Evolutionary conservation across 1,140 invertebrate species (phyloP).

Genomic region (Parasteatoda tepidariorum): DNA sequence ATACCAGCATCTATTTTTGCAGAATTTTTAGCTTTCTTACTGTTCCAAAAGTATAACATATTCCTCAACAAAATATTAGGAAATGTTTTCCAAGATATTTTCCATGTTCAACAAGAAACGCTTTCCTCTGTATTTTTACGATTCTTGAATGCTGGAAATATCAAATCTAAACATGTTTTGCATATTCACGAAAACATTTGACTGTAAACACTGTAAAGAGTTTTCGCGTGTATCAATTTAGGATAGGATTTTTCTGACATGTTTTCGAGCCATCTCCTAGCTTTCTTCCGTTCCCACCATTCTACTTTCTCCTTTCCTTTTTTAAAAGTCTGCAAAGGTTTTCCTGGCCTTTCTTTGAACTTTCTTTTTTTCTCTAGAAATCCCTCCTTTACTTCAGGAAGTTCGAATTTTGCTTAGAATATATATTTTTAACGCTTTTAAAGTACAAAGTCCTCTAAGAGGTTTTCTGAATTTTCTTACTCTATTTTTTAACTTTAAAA

Average conservation of each 20-base stretch:
- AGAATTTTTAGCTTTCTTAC: no score
- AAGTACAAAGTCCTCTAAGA: not conserved
- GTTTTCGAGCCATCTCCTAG: not conserved
- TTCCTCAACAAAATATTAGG: no score
- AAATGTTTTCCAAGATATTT: not conserved
- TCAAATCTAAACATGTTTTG: constrained; percentile 28
- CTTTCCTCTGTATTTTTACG: not conserved
- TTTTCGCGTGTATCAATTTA: constrained; percentile 40
- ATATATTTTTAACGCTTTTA: not conserved
- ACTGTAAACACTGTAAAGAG: constrained; percentile 29
- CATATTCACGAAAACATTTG: constrained; percentile 38
- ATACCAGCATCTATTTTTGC: no score
- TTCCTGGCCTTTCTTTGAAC: no score
- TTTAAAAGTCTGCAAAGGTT: no score
- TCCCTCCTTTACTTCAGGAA: not conserved
- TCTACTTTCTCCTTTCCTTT: no score
- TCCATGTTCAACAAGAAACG: not conserved
- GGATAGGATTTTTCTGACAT: constrained; percentile 15
- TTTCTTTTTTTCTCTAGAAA: not conserved
- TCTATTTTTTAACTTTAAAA: not conserved
- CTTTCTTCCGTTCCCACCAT: not conserved
- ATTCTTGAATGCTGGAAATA: not conserved
- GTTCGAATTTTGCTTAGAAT: not conserved
- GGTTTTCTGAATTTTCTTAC: not conserved
- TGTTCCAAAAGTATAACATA: no score